Percentiles rank a stretch among this genome's conserved stretches.
Evolutionary conservation across 2,113 vertebrate genomes (phyloP).

Genomic region (Paralichthys olivaceus): DNA sequence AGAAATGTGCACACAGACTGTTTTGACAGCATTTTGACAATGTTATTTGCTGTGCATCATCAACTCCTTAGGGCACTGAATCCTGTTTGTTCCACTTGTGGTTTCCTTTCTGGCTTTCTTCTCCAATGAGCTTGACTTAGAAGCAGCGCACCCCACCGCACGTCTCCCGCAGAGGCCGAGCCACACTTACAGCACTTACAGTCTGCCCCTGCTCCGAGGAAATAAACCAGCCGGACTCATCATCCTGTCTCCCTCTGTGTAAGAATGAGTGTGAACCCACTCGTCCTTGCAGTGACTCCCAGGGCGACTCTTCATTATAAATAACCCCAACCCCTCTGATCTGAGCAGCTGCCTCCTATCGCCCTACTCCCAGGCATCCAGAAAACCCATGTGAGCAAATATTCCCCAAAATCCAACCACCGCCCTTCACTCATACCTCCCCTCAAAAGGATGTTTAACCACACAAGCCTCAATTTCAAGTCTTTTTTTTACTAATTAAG

Average conservation of each 20-base stretch:
- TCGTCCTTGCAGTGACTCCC: slow-evolving; percentile 41
- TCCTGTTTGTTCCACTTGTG: slow-evolving; percentile 41
- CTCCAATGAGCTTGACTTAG: slow-evolving; percentile 39
- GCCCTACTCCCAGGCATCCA: slow-evolving; percentile 24
- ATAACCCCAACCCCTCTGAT: slow-evolving; percentile 56
- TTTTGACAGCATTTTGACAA: slow-evolving; percentile 52
- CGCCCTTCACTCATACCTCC: slow-evolving; percentile 27
- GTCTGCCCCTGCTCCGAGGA: slow-evolving; percentile 18
- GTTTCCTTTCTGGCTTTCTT: slow-evolving; percentile 42
- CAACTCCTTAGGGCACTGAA: slow-evolving; percentile 41
- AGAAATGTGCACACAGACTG: slow-evolving; percentile 18
- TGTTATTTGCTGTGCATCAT: slow-evolving; percentile 46
- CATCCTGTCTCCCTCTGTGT: slow-evolving; percentile 13
- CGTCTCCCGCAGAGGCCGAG: slow-evolving; percentile 47
- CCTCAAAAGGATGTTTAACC: slow-evolving; percentile 16
- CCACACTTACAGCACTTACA: slow-evolving; percentile 27
- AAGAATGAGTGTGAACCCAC: slow-evolving; percentile 35
- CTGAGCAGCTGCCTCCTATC: slow-evolving; percentile 50
- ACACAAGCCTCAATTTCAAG: slow-evolving; percentile 17
- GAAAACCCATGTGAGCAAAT: slow-evolving; percentile 29
- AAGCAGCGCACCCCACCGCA: slow-evolving; percentile 15
- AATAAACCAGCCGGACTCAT: slow-evolving; percentile 19
- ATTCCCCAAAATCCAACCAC: slow-evolving; percentile 15
- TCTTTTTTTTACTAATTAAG: slow-evolving; percentile 23
- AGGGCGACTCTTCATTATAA: slow-evolving; percentile 49